Evolutionary conservation across 2,888 invertebrate genomes (phyloP), one percentile per base, ranked within the genome.

Genomic region (Augiades crinisus): DNA sequence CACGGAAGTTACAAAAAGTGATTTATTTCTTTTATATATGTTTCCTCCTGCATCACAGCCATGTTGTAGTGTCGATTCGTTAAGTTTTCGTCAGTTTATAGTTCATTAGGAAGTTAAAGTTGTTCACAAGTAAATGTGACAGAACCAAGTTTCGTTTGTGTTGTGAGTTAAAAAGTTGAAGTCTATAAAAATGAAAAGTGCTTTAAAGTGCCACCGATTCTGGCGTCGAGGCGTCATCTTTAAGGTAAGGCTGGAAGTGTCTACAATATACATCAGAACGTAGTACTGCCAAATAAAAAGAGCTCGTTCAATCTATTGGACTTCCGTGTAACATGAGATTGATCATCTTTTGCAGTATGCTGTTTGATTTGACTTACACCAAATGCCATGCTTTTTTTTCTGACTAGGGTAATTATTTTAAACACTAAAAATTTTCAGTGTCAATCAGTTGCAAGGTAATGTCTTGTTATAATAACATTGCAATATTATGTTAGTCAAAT

Each of bases 171-270:
- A 79, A 77, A 85, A 85, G 84, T 87, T 82, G 54, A 79, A 87
- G 80, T 85, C 70, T 73, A 79, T 76, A 81, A 82, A 50, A 82
- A 90, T 89, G 88, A 83, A 82, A 89, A 90, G 90, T 90, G 90
- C 81, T 80, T 65, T 75, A 79, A 90, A 90, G 90, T 90, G 90
- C 87, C 82, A 87, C 79, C 82, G 81, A 84, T 77, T 75, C 84
- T 85, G 85, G 79, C 87, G 78, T 83, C 88, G 81, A 82, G 87
- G 82, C 88, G 82, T 85, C 85, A 74, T 78, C 77, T 75, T 68
- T 67, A 86, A 90, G 90, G 90, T 90, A 90, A 90, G 90, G 85
- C 81, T 86, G 87, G 90, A 88, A 75, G 89, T 87, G 89, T 86
- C 87, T 88, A 79, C 80, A 83, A 79, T 83, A 79, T 71, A 84